phyloP scores from a whole-genome alignment of 2,797 vertebrate genomes.

The Diglossa cyanea region DNA sequence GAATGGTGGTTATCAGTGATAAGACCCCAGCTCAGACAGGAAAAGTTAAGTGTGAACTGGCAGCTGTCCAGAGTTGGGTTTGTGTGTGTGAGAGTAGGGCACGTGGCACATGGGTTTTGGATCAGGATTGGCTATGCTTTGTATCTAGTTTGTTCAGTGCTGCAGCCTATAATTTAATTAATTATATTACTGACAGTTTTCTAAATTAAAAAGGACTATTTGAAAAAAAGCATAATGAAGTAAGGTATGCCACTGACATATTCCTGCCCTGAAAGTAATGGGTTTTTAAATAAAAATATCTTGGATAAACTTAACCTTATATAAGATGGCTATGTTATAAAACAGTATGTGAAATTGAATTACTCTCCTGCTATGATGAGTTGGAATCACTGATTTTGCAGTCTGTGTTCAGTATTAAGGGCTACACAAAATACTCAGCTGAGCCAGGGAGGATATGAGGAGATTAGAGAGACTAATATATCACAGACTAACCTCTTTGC shows the following conservation, averaged over 20 bases:
- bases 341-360: slow-evolving; percentile 19
- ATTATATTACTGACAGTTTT: not conserved
- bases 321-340: not conserved
- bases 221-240: not conserved
- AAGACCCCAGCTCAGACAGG: not conserved
- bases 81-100: not conserved
- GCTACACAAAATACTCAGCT: slow-evolving; percentile 66
- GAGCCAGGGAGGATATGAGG: slow-evolving; percentile 70
- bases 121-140: not conserved
- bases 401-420: slow-evolving; percentile 61
- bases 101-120: not conserved
- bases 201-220: not conserved
- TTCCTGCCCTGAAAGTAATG: not conserved
- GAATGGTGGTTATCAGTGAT: not conserved
- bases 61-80: not conserved
- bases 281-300: not conserved
- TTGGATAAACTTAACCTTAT: not conserved
- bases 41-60: not conserved
- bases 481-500: slow-evolving; percentile 75
- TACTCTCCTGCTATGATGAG: not conserved
- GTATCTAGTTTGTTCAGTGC: not conserved
- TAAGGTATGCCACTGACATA: not conserved
- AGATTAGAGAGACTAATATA: slow-evolving; percentile 74
- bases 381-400: slow-evolving; percentile 44
- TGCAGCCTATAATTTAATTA: not conserved